Percentiles rank a stretch among this genome's conserved stretches.
phyloP scores from a whole-genome alignment of 2,888 invertebrate species.

The Cantharis flavilabris region DNA sequence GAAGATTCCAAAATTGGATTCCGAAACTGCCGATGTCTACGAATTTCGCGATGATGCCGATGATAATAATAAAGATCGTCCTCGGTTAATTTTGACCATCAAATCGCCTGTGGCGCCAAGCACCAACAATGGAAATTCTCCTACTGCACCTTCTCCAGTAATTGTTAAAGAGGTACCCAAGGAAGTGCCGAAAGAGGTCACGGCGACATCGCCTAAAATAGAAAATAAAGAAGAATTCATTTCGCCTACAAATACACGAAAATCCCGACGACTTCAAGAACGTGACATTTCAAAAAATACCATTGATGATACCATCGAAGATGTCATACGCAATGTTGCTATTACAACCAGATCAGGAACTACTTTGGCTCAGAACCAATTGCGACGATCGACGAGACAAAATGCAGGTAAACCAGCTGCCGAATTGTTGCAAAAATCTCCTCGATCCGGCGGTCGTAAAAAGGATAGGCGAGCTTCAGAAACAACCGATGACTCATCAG shows the following conservation, averaged over 20 bases:
- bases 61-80: conserved; percentile 69
- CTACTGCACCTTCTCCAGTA: conserved; percentile 39
- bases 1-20: conserved; percentile 60
- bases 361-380: conserved; percentile 53
- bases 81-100: conserved; percentile 79
- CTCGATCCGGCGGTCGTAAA: conserved; percentile 65
- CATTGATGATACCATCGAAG: conserved; percentile 88
- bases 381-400: conserved; percentile 64
- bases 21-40: conserved; percentile 77
- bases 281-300: conserved; percentile 76
- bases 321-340: conserved; percentile 75
- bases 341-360: conserved; percentile 52
- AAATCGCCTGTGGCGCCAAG: conserved; percentile 67
- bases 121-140: conserved; percentile 35
- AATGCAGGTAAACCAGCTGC: conserved; percentile 46
- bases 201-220: conserved; percentile 9
- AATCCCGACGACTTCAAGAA: conserved; percentile 79
- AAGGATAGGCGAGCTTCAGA: conserved; percentile 70
- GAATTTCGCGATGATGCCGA: conserved; percentile 91
- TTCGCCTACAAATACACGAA: conserved; percentile 74
- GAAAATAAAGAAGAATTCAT: conserved; percentile 62
- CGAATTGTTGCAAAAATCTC: conserved; percentile 62
- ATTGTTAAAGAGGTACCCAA: conserved; percentile 57
- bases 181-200: conserved; percentile 34
- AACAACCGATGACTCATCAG: conserved; percentile 66